Evolutionary conservation across 2,797 vertebrate genomes (phyloP).

Genomic region (Enteromius viviparus): DNA sequence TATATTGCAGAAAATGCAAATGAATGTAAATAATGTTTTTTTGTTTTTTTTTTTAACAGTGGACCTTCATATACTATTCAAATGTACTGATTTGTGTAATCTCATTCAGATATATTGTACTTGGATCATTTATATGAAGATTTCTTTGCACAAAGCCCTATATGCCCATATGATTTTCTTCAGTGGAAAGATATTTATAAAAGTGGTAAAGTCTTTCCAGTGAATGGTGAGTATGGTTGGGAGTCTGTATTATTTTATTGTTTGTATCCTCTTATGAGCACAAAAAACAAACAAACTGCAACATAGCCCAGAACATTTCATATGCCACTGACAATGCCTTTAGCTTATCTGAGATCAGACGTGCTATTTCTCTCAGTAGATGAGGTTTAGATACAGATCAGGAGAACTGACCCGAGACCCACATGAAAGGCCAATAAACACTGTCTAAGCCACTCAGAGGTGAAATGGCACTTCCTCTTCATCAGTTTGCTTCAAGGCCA

Average conservation of each 20-base stretch:
- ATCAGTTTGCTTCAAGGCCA: slow-evolving; percentile 41
- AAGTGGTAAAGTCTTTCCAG: neutral
- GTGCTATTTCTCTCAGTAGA: slow-evolving; percentile 30
- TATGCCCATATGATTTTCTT: neutral
- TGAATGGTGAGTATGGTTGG: neutral
- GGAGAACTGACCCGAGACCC: slow-evolving; percentile 55
- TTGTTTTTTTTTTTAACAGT: neutral
- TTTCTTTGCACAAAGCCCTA: neutral
- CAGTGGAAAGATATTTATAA: neutral
- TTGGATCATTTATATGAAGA: neutral
- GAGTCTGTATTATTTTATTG: neutral
- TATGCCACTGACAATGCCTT: slow-evolving; percentile 19
- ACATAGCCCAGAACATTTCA: slow-evolving; percentile 17
- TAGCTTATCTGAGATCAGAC: slow-evolving; percentile 33
- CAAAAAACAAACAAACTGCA: neutral
- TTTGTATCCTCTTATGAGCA: neutral
- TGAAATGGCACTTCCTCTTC: slow-evolving; percentile 56
- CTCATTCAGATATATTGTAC: neutral
- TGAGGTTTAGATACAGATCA: slow-evolving; percentile 17
- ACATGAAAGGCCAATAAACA: slow-evolving; percentile 72
- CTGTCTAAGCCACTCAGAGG: slow-evolving; percentile 41
- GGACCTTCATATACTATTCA: neutral
- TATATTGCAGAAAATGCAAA: neutral
- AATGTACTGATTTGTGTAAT: neutral
- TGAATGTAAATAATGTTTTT: too few species aligned